Conservation (phyloP, 2,797 vertebrate genomes). For the Amniataba percoides region DNA sequence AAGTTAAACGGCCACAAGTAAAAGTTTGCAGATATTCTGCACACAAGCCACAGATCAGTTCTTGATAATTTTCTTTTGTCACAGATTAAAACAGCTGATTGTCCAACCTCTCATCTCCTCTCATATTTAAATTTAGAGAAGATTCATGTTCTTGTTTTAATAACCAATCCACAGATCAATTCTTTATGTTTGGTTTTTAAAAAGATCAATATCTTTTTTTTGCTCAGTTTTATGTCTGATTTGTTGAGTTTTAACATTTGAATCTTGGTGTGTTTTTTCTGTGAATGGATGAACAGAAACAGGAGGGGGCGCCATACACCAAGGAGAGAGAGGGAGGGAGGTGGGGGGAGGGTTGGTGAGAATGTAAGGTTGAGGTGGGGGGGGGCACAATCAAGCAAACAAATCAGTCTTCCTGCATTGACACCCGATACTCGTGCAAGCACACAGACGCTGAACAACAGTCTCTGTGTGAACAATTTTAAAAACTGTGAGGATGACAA, state of each 20-base stretch:
- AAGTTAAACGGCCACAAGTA: not conserved
- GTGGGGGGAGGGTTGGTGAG: not conserved
- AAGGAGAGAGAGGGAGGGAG: constrained; percentile 15
- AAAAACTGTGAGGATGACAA: not conserved
- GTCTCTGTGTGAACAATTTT: too few species aligned
- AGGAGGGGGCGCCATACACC: constrained; percentile 69
- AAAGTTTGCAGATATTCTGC: not conserved
- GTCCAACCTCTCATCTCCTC: not conserved
- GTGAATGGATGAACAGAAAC: constrained; percentile 16
- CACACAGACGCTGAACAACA: not conserved
- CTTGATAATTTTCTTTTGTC: not conserved
- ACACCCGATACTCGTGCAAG: not conserved
- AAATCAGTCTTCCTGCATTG: not conserved
- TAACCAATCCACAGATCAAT: not conserved
- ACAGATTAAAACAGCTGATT: not conserved
- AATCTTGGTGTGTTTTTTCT: not conserved
- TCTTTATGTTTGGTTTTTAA: not conserved
- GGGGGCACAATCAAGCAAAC: not conserved
- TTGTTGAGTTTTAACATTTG: not conserved
- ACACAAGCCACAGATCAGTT: not conserved
- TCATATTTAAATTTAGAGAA: too few species aligned
- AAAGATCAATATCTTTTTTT: not conserved
- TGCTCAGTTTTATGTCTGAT: not conserved
- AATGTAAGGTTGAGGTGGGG: too few species aligned
- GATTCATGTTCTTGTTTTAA: not conserved